Evolutionary conservation across 2,113 vertebrate genomes (phyloP), one percentile per base, ranked within the genome.

Genomic region (Canis aureus): DNA sequence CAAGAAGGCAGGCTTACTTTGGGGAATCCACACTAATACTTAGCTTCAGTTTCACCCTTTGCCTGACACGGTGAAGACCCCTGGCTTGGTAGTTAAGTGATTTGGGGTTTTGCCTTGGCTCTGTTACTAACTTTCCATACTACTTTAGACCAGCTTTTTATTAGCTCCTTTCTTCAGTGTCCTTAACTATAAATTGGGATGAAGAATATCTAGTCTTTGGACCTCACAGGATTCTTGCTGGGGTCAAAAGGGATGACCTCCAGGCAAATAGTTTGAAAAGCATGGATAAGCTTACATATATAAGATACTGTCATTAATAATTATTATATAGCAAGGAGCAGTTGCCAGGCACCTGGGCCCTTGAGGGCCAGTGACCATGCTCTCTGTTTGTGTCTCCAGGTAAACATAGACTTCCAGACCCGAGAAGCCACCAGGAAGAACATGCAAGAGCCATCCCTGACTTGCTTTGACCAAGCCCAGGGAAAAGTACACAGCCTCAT

Each of bases 391-490:
- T 97, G 93, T 97, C 71, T 94, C 13, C 97, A 99, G 99, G 99
- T 99, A 55, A 99, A 99, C 98, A 99, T 99, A 80, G 99, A 99
- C 98, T 99, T 99, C 98, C 99, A 99, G 97, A 99, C 99, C 79
- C 99, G 99, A 95, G 99, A 99, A 97, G 98, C 99, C 98, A 99
- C 99, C 2, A 99, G 99, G 98, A 99, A 98, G 98, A 99, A 99
- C n/a, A 99, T 99, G 97, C 98, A 99, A 94, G 99, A 99, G 80
- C 99, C 99, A 1, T 99, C 99, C 43, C 98, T 99, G 38, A 99
- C 99, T 94, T 99, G 99, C 98, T 99, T 99, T 96, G 99, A 99
- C 74, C 99, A 99, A 97, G 99, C 99, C 62, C 99, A 99, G 95
- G 99, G 99, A 66, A 99, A 99, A 98, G 99, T 99, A 91, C 99